These are phyloP conservation scores for Diabrotica undecimpunctata DNA, from an alignment of 1,140 invertebrate genomes.

Conservation along the genomic window DNA sequence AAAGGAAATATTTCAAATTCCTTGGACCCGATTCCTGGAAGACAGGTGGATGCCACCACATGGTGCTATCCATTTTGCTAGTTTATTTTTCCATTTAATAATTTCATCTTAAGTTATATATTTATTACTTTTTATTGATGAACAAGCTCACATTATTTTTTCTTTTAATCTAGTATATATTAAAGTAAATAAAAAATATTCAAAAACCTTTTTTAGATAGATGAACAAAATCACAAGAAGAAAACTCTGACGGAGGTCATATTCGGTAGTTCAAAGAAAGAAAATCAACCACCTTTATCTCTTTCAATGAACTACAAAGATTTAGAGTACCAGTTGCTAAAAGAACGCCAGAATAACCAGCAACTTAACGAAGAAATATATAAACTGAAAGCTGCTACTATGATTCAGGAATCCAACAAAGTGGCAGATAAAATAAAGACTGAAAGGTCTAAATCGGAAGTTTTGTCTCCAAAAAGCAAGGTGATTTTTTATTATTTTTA, in stretches of 20 bases:
- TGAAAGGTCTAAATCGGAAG: slow-evolving; percentile 30
- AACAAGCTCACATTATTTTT: no score
- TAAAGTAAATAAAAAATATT: no score
- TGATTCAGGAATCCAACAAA: slow-evolving; percentile 12
- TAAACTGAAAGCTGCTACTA: slow-evolving; percentile 42
- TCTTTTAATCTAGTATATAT: no score
- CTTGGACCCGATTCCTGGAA: no score
- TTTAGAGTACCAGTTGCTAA: slow-evolving; percentile 42
- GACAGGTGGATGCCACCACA: no score
- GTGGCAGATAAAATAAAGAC: slow-evolving; percentile 26
- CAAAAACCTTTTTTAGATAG: slow-evolving; percentile 47
- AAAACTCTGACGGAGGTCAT: slow-evolving; percentile 63
- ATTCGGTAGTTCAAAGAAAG: slow-evolving; percentile 58
- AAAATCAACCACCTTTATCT: slow-evolving; percentile 49
- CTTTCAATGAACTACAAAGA: slow-evolving; percentile 44
- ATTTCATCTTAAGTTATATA: no score
- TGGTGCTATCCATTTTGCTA: no score
- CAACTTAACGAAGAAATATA: slow-evolving; percentile 48
- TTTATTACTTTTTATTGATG: no score
- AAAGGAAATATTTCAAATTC: no score
- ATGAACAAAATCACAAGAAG: slow-evolving; percentile 59
- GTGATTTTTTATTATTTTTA: slow-evolving; percentile 15
- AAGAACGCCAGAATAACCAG: slow-evolving; percentile 40
- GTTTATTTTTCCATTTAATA: no score
- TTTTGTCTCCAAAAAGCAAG: slow-evolving; percentile 45